Conservation (phyloP, 2,888 invertebrate genomes). For the Latrodectus hesperus region DNA sequence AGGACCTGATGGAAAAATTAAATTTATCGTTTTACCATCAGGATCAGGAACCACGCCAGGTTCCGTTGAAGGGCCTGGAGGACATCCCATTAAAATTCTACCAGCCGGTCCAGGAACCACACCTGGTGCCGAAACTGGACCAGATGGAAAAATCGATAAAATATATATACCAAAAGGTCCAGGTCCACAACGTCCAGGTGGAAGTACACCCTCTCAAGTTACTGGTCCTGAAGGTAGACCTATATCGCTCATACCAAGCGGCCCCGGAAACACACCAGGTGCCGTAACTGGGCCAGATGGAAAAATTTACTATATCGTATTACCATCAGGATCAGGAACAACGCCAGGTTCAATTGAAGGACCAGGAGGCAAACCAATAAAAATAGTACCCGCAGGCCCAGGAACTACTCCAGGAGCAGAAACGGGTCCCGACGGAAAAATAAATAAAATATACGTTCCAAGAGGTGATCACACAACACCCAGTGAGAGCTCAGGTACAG, state of each 20-base stretch:
- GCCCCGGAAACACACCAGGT: neutral
- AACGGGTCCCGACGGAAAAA: neutral
- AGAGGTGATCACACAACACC: neutral
- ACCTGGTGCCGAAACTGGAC: too few relatives aligned
- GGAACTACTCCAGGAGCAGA: neutral
- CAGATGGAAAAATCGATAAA: too few relatives aligned
- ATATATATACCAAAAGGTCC: too few relatives aligned
- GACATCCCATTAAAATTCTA: too few relatives aligned
- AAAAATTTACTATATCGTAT: neutral
- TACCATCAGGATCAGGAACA: neutral
- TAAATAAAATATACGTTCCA: neutral
- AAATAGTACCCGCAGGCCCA: neutral
- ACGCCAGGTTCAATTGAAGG: neutral
- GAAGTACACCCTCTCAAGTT: neutral
- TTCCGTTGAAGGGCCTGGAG: too few relatives aligned
- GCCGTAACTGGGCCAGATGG: neutral
- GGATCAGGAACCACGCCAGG: too few relatives aligned
- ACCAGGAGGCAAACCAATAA: neutral
- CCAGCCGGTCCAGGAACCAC: too few relatives aligned
- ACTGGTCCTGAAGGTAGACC: neutral
- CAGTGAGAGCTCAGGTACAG: too few relatives aligned
- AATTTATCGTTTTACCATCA: too few relatives aligned
- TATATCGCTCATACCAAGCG: neutral
- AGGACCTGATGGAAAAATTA: too few relatives aligned
- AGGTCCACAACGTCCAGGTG: neutral